phyloP scores from a whole-genome alignment of 2,797 vertebrate genomes.

The Sebastes steindachneri region DNA sequence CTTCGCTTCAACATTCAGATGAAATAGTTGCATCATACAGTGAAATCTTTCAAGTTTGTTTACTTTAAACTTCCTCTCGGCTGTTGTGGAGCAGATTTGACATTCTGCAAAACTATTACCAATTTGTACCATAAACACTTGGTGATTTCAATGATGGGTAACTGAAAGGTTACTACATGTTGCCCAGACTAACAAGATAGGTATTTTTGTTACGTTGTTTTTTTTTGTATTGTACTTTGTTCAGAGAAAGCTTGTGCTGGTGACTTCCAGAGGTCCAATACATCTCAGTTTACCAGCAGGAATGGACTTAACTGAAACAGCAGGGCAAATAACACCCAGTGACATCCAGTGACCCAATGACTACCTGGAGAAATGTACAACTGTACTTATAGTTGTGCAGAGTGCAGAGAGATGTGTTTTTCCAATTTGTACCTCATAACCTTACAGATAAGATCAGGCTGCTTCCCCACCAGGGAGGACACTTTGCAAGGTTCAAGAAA shows the following conservation, averaged over 20 bases:
- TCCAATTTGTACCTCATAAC: neutral
- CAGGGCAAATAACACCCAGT: neutral
- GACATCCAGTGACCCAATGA: neutral
- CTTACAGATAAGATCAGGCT: neutral
- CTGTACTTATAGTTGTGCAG: neutral
- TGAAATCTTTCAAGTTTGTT: slow-evolving; percentile 11
- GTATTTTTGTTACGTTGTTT: no score
- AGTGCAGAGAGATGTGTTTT: neutral
- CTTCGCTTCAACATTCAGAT: neutral
- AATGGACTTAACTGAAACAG: neutral
- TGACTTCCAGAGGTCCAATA: neutral
- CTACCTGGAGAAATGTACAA: neutral
- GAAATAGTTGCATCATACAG: slow-evolving; percentile 17
- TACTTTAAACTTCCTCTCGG: neutral
- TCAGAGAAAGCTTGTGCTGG: neutral
- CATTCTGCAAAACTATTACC: neutral
- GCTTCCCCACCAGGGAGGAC: neutral
- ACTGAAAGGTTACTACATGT: no score
- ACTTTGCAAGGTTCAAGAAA: neutral
- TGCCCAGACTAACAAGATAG: no score
- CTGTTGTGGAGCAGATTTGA: neutral
- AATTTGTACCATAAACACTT: neutral
- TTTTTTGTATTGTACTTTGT: neutral
- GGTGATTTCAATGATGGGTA: slow-evolving; percentile 7
- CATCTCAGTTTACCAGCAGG: neutral